A percentile compares a stretch with the other conserved stretches of the same genome.
These are phyloP conservation scores for Penaeus chinensis DNA, from an alignment of 1,140 invertebrate species.

Conservation along the genomic window DNA sequence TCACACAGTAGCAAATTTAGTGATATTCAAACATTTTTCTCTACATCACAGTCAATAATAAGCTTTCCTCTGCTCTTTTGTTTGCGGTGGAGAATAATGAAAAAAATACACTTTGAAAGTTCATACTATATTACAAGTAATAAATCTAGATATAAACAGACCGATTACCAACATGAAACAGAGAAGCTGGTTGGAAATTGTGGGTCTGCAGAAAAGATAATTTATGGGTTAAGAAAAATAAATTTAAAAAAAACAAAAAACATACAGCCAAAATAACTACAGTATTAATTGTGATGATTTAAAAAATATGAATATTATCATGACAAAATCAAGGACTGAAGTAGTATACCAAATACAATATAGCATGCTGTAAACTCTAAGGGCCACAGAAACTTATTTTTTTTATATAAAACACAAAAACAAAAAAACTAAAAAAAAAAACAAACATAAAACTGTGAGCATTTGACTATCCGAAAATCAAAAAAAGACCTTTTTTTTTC, in stretches of 20 bases:
- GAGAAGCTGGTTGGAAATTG: constrained; percentile 33
- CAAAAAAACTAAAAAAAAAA: too few relatives aligned
- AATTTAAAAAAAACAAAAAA: not conserved
- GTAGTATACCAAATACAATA: not conserved
- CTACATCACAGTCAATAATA: not conserved
- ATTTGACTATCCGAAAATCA: too few relatives aligned
- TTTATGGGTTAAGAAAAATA: constrained; percentile 15
- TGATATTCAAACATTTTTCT: not conserved
- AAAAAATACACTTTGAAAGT: constrained; percentile 9
- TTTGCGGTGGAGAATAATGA: not conserved
- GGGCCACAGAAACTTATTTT: not conserved
- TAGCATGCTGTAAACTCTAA: not conserved
- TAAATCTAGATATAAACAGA: constrained; percentile 56
- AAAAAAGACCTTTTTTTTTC: too few relatives aligned
- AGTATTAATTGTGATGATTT: not conserved
- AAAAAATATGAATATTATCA: not conserved
- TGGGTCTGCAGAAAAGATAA: constrained; percentile 2
- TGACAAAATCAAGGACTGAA: constrained; percentile 3
- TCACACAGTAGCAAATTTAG: too few relatives aligned
- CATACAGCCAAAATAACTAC: too few relatives aligned
- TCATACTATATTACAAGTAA: constrained; percentile 53
- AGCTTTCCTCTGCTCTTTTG: not conserved
- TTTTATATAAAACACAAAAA: too few relatives aligned
- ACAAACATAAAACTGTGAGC: too few relatives aligned
- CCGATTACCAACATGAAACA: constrained; percentile 41